Percentiles rank a stretch among this genome's conserved stretches.
phyloP scores from a whole-genome alignment of 2,113 vertebrate genomes.

The Cavia porcellus region DNA sequence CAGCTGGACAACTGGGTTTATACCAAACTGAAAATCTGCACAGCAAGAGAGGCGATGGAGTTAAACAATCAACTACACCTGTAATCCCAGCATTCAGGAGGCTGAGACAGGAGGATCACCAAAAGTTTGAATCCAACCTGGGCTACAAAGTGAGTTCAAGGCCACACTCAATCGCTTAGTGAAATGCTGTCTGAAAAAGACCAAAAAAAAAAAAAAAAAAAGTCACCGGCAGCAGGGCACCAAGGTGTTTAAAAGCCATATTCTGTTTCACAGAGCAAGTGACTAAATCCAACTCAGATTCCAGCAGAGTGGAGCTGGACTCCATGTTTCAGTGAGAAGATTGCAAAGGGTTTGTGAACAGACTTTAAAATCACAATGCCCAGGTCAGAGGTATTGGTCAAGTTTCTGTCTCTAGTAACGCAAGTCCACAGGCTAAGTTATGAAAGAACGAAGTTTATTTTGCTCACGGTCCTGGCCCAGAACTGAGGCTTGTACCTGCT shows the following conservation, averaged over 20 bases:
- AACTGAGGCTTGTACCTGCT: rapidly evolving
- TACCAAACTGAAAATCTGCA: not conserved
- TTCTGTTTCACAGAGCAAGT: not conserved
- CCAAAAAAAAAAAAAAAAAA: not conserved
- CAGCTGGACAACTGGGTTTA: not conserved
- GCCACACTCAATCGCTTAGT: too few species aligned
- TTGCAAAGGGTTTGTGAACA: not conserved
- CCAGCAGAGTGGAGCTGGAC: too few species aligned
- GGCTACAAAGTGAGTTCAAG: not conserved
- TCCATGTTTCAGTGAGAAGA: not conserved
- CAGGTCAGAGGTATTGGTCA: not conserved
- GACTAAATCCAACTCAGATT: not conserved
- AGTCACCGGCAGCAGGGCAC: too few species aligned
- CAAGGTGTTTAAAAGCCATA: not conserved
- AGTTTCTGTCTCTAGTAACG: not conserved
- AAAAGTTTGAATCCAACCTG: not conserved
- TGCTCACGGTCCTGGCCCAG: not conserved
- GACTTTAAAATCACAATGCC: not conserved
- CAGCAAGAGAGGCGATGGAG: not conserved
- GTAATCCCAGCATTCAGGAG: not conserved
- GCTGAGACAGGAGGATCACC: not conserved
- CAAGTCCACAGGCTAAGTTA: not conserved
- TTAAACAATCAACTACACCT: not conserved
- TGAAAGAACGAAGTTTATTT: not conserved
- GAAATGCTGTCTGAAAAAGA: not conserved